Base-by-base conservation (phyloP, 2,113 vertebrate genomes). In the Pandion haliaetus region DNA sequence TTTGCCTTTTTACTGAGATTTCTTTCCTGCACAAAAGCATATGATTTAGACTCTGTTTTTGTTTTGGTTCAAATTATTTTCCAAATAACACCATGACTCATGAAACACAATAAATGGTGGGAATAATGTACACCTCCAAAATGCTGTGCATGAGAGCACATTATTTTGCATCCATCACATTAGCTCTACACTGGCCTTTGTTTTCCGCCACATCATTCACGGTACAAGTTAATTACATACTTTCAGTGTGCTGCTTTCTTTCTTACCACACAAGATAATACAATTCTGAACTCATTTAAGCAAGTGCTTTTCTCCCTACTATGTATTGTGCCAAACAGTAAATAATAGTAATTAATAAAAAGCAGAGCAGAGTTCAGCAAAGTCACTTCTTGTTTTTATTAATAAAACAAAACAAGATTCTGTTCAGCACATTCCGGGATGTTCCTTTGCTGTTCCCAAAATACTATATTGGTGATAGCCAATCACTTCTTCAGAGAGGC, bases 301-400 rank as follows among this genome's bases (percentile, higher is more conserved):
- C 70, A 96, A 93, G 58, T 85, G 54, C 36, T 95, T 95, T 95
- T 94, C 62, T 96, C 45, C 66, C 45, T 85, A 88, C 85, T 93
- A 80, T 62, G 55, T 29, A 42, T 73, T 91, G 74, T 94, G 93
- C 83, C 71, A 95, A 91, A 73, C 40, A 91, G 70, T 89, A 95
- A 95, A 96, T 95, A 96, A 95, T 73, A 82, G 78, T 82, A 91
- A 97, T 95, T 94, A 97, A 96, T 95, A 95, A 97, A 94, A 87
- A 94, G 29, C n/a, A 49, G 40, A 93, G 21, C n/a, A 58, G 61
- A 76, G 65, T 82, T 89, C 8, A 3, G 58, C 81, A 87, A 93
- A 95, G 73, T 65, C 81, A 59, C 49, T 95, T 69, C 45, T 94
- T 89, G 36, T 47, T 93, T 95, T 95, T 95, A 82, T 66, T 72